These are phyloP conservation scores for Recurvirostra avosetta DNA, from an alignment of 2,113 vertebrate species.

Conservation along the genomic window DNA sequence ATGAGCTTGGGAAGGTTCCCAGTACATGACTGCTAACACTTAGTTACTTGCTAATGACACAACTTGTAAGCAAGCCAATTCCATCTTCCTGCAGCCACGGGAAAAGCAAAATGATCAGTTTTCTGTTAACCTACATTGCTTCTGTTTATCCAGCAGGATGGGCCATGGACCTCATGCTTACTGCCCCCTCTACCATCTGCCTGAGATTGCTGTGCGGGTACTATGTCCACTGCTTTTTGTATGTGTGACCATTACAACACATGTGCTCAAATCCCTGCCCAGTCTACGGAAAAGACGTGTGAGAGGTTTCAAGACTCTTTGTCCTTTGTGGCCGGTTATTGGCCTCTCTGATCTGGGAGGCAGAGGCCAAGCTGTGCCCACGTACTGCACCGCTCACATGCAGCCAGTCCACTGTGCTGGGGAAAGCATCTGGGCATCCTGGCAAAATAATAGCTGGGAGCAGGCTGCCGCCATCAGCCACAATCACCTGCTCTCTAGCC, in stretches of 20 bases:
- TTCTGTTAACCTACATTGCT: not conserved
- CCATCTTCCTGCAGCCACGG: not conserved
- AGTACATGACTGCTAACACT: not conserved
- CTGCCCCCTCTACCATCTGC: not conserved
- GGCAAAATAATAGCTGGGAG: not conserved
- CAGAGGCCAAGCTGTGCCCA: not conserved
- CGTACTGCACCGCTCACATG: fast-evolving
- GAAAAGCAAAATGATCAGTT: not conserved
- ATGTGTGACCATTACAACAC: fast-evolving
- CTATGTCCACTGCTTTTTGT: not conserved
- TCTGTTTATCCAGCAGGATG: not conserved
- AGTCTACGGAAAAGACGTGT: not conserved
- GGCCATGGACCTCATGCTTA: not conserved
- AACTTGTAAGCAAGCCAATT: not conserved
- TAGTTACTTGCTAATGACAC: not conserved
- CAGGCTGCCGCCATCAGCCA: not conserved
- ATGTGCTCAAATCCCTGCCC: not conserved
- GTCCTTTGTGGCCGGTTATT: not conserved
- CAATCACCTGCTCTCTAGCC: not conserved
- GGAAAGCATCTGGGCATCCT: not conserved
- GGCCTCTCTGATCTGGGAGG: not conserved
- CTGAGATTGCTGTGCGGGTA: fast-evolving
- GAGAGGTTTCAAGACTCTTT: not conserved
- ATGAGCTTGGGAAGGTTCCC: not conserved
- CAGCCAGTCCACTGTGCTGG: not conserved